Percentiles rank a stretch among this genome's conserved stretches.
Evolutionary conservation across 2,888 invertebrate genomes (phyloP).

Genomic region (Drosophila niveifrons): DNA sequence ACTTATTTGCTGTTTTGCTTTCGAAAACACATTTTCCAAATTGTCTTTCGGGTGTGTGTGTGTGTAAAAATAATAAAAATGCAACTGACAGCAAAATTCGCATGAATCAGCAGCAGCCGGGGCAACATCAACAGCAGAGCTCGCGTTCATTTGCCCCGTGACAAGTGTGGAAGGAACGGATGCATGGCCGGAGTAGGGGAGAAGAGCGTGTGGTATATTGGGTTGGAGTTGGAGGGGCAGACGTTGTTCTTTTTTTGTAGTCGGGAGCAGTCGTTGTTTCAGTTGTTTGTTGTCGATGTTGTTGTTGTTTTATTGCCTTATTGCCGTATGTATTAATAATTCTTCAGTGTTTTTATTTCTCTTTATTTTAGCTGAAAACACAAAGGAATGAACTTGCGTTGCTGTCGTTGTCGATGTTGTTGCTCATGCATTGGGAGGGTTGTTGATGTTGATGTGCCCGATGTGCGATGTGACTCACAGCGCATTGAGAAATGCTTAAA

Average conservation of each 20-base stretch:
- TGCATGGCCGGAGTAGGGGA: background rate
- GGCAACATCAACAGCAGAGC: background rate
- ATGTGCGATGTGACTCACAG: constrained; percentile 42
- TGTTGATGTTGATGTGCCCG: constrained; percentile 41
- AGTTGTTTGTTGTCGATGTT: no score
- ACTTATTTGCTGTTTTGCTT: constrained; percentile 23
- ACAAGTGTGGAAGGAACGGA: constrained; percentile 26
- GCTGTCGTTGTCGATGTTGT: constrained; percentile 10
- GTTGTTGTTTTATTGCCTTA: constrained; percentile 21
- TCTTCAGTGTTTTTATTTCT: constrained; percentile 25
- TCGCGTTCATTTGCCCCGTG: constrained; percentile 35
- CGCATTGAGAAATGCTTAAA: constrained; percentile 11
- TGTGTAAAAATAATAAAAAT: constrained; percentile 26
- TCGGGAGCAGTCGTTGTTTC: constrained; percentile 20
- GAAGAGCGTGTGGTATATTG: background rate
- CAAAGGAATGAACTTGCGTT: constrained; percentile 38
- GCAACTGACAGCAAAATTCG: constrained; percentile 22
- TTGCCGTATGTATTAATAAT: constrained; percentile 47
- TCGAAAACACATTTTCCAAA: constrained; percentile 34
- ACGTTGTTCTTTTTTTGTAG: constrained; percentile 9
- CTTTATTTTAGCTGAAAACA: constrained; percentile 28
- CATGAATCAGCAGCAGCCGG: constrained; percentile 40
- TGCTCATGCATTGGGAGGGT: constrained; percentile 20
- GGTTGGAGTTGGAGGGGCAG: background rate
- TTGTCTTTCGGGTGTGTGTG: constrained; percentile 14